phyloP scores from a whole-genome alignment of 2,113 vertebrate species.

The Leucoraja erinaceus region DNA sequence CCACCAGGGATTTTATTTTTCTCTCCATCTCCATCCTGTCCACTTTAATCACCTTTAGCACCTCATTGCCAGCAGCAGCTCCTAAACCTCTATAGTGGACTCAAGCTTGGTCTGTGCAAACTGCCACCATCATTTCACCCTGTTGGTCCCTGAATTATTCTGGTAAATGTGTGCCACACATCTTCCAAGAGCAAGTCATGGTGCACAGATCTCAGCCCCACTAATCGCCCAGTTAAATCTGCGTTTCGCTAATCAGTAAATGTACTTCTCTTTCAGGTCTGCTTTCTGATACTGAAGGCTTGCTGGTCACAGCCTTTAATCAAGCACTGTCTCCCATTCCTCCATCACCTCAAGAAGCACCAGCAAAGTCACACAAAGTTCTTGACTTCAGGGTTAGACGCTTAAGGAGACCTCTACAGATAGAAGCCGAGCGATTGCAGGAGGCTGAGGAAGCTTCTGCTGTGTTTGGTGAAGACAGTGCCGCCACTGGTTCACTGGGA shows the following conservation, averaged over 20 bases:
- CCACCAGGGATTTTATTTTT: background rate
- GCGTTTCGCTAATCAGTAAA: background rate
- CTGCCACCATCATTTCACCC: background rate
- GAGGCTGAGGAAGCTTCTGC: conserved; percentile 38
- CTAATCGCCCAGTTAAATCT: background rate
- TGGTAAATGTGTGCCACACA: background rate
- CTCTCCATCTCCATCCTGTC: background rate
- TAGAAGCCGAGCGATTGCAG: conserved; percentile 36
- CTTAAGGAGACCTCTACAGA: conserved; percentile 48
- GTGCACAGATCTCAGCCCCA: too few relatives aligned
- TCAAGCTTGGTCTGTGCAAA: background rate
- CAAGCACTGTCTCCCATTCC: conserved; percentile 49
- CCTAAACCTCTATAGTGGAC: background rate
- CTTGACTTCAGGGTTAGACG: conserved; percentile 48
- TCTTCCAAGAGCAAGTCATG: background rate
- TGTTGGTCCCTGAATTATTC: background rate
- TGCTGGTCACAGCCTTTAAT: conserved; percentile 40
- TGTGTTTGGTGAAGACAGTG: conserved; percentile 36
- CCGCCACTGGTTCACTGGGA: background rate
- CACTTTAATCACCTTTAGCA: background rate
- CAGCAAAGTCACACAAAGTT: conserved; percentile 41
- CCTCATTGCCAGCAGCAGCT: background rate
- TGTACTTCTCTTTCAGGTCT: conserved; percentile 43
- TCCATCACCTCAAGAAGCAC: conserved; percentile 42
- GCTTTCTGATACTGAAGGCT: conserved; percentile 39